Evolutionary conservation across 2,797 vertebrate species (phyloP).

Genomic region (Anguilla megastoma): DNA sequence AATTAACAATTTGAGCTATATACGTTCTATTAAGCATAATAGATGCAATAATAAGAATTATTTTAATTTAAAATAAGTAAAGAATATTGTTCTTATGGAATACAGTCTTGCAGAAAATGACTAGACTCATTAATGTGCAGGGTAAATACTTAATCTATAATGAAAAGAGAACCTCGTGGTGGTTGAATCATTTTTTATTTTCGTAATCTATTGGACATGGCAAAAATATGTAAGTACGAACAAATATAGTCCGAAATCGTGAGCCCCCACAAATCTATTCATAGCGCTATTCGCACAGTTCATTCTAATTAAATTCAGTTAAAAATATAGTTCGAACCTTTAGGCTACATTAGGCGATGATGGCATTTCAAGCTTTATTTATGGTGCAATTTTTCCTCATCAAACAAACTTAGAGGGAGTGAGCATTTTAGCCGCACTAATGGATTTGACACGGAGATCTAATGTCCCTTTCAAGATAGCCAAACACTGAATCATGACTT

Average conservation of each 20-base stretch:
- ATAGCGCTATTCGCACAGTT: neutral
- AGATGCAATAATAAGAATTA: neutral
- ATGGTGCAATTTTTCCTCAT: conserved; percentile 66
- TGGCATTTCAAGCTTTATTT: conserved; percentile 66
- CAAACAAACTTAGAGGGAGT: conserved; percentile 63
- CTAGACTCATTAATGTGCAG: neutral
- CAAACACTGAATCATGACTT: conserved; percentile 77
- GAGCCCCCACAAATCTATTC: neutral
- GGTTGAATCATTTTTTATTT: conserved; percentile 5
- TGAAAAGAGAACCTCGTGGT: neutral
- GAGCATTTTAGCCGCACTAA: conserved; percentile 63
- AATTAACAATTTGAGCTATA: neutral
- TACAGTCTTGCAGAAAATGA: neutral
- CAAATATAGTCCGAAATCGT: neutral
- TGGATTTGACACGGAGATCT: conserved; percentile 80
- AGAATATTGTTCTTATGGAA: neutral
- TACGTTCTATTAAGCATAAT: no score
- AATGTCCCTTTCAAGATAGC: conserved; percentile 81
- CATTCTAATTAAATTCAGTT: neutral
- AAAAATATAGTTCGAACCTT: neutral
- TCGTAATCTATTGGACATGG: neutral
- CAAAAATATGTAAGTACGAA: neutral
- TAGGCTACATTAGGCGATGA: conserved; percentile 51
- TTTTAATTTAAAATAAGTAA: neutral
- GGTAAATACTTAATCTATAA: neutral